phyloP scores from a whole-genome alignment of 2,888 invertebrate species.

The Nipponacmea schrenckii region DNA sequence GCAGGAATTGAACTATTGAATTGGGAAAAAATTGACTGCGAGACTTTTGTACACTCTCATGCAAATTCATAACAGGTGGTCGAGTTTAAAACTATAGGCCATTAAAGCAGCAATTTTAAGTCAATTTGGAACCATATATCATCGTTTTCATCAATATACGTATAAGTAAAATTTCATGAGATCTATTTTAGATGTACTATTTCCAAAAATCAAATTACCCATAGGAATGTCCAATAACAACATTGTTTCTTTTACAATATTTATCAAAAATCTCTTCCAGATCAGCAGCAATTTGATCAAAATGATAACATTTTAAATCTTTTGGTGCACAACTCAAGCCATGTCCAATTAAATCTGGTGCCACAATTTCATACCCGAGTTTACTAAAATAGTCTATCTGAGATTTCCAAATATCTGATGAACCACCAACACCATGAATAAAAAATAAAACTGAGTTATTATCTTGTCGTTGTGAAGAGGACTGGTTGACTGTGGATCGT shows the following conservation, averaged over 20 bases:
- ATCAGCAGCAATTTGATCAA: constrained; percentile 74
- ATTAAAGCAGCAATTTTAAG: too few species aligned
- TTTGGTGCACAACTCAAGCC: constrained; percentile 76
- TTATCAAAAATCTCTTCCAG: constrained; percentile 74
- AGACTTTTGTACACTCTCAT: too few species aligned
- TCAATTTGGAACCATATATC: too few species aligned
- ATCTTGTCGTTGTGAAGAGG: constrained; percentile 8
- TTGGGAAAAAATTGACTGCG: too few species aligned
- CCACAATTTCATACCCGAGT: constrained; percentile 74
- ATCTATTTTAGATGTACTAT: too few species aligned
- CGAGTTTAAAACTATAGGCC: too few species aligned
- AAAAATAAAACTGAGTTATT: constrained; percentile 71
- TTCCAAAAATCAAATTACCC: constrained; percentile 71
- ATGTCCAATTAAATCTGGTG: constrained; percentile 78
- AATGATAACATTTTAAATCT: constrained; percentile 72
- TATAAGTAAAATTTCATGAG: too few species aligned
- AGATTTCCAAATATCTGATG: constrained; percentile 75
- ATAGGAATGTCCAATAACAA: constrained; percentile 78
- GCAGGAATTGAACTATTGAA: too few species aligned
- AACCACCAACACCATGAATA: constrained; percentile 77
- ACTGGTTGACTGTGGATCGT: neutral
- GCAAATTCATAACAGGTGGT: too few species aligned
- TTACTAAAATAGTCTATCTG: constrained; percentile 73
- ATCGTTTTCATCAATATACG: too few species aligned
- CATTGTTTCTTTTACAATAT: constrained; percentile 73